Percentiles rank a stretch among this genome's conserved stretches.
Conservation (phyloP, 2,113 vertebrate species). For the Chinchilla lanigera region DNA sequence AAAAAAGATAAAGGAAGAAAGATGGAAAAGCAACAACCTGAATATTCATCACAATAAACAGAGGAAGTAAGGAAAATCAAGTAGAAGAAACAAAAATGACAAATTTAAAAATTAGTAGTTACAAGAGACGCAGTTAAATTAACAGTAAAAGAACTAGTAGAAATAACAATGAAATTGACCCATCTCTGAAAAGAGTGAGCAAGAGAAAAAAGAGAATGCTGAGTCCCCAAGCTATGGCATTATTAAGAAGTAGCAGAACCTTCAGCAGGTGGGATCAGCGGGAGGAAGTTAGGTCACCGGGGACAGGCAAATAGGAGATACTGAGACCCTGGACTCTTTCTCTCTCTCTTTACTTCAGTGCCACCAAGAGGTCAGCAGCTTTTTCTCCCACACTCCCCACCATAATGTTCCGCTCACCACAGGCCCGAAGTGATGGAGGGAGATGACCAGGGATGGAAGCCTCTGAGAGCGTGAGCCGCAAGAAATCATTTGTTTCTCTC, state of each 20-base stretch:
- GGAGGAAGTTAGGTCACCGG: background rate
- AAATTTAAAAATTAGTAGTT: slow-evolving; percentile 1
- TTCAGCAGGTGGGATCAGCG: background rate
- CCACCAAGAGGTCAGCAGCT: background rate
- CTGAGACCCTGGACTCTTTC: background rate
- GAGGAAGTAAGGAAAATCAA: background rate
- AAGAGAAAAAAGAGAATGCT: background rate
- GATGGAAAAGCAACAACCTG: background rate
- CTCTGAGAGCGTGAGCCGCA: background rate
- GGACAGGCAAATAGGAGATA: background rate
- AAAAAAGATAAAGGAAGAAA: background rate
- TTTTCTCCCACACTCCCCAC: background rate
- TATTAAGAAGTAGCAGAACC: background rate
- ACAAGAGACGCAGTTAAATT: slow-evolving; percentile 12
- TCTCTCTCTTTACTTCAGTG: background rate
- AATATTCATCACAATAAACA: background rate
- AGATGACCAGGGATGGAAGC: background rate
- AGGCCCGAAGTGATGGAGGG: background rate
- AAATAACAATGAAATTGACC: background rate
- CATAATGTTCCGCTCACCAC: background rate
- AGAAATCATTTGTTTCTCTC: background rate
- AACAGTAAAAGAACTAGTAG: background rate
- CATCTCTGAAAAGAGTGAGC: background rate
- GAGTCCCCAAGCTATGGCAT: background rate
- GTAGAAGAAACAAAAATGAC: background rate